Percentiles rank a stretch among this genome's conserved stretches.
phyloP scores from a whole-genome alignment of 2,113 vertebrate species.

The Melanerpes formicivorus region DNA sequence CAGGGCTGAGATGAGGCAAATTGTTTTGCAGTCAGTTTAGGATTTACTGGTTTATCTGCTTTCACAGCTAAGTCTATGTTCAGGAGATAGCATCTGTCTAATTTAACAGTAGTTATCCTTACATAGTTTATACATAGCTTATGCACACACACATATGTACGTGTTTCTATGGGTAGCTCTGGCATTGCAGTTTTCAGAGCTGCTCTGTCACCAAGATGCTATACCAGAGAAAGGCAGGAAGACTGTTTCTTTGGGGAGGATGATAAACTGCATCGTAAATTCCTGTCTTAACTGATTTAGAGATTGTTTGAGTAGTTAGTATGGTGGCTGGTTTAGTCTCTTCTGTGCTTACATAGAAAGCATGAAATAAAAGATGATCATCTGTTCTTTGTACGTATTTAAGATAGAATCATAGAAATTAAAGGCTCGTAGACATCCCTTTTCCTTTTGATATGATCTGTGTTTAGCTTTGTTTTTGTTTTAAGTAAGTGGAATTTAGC shows the following conservation, averaged over 20 bases:
- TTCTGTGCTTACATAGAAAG: not conserved
- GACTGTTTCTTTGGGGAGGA: not conserved
- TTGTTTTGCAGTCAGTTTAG: not conserved
- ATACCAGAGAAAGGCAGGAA: not conserved
- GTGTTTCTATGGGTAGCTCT: rapidly evolving
- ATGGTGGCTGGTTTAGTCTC: not conserved
- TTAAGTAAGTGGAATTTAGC: not conserved
- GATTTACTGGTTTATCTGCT: not conserved
- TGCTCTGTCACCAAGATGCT: not conserved
- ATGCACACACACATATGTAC: too few relatives aligned
- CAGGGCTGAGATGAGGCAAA: not conserved
- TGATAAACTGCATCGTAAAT: constrained; percentile 41
- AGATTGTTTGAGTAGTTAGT: constrained; percentile 11
- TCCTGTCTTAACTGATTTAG: constrained; percentile 38
- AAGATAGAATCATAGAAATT: not conserved
- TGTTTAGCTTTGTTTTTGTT: not conserved
- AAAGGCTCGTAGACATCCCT: not conserved
- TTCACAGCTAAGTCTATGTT: not conserved
- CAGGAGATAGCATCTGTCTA: not conserved
- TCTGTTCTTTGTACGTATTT: not conserved
- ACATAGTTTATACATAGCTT: not conserved
- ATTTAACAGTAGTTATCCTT: not conserved
- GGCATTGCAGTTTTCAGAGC: not conserved
- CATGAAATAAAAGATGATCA: not conserved
- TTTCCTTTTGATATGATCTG: rapidly evolving